Evolutionary conservation across 2,888 invertebrate genomes (phyloP), one percentile per base, ranked within the genome.

Genomic region (Euzophera pinguis): DNA sequence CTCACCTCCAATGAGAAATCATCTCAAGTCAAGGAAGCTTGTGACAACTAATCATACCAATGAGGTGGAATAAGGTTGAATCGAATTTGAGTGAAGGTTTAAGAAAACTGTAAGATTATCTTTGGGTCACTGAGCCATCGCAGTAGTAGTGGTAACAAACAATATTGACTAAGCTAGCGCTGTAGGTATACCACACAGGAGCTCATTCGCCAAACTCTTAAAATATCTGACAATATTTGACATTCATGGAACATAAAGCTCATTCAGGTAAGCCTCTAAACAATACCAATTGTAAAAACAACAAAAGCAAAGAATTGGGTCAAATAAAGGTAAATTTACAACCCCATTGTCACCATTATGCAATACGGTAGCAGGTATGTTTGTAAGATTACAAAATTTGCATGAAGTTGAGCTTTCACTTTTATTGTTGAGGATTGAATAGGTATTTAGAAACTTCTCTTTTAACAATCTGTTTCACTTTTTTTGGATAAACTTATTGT

Each of bases 331-430:
- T 58, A 74, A 73, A 85, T 86, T 86, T 87, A 86, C 71, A 70
- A 75, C 69, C 53, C 53, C 60, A 77, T 85, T 86, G 81, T 84
- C 65, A 68, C 63, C 51, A 80, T 82, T 79, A 84, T 63, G 64
- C 63, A 32, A 32, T 10, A 56, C 57, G 61, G 63, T 67, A 67
- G 69, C 69, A 67, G 69, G 71, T 71, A 75, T 80, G 77, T 84
- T 84, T 82, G 73, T 67, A 71, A 63, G 63, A 68, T 63, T 65
- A 67, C 61, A 62, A 49, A 73, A 87, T 86, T 81, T 81, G 83
- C 82, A 81, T 83, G 71, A 71, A 73, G 68, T 70, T 52, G 51
- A 68, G 75, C 84, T 88, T 89, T 88, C 87, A 81, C 89, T 87
- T 82, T 78, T 74, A 78, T 84, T 85, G 79, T 84, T 65, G 54